Percentiles rank a stretch among this genome's conserved stretches.
Conservation (phyloP, 2,888 invertebrate genomes). For the Athalia rosae region DNA sequence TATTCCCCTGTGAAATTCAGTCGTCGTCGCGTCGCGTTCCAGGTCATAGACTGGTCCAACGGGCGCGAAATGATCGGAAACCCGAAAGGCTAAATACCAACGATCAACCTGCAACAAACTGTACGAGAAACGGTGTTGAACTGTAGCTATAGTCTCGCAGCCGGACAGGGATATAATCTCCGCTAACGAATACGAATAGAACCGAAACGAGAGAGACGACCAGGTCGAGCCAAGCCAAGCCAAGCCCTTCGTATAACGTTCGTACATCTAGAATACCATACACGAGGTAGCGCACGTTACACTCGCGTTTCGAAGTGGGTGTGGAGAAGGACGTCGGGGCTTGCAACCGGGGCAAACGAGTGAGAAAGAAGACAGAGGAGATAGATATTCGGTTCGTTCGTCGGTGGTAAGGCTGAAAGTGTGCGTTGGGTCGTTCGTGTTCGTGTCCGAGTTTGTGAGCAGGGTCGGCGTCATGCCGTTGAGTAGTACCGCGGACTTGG, state of each 20-base stretch:
- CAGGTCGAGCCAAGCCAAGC: conserved; percentile 15
- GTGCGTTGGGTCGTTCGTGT: background rate
- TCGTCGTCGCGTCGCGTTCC: conserved; percentile 8
- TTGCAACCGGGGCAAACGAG: conserved; percentile 5
- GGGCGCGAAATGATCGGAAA: background rate
- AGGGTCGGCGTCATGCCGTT: background rate
- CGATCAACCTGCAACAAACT: too few relatives aligned
- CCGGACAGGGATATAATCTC: too few relatives aligned
- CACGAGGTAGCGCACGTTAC: too few relatives aligned
- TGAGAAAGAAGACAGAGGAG: conserved; percentile 12
- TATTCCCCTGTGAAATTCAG: background rate
- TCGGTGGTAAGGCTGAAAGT: conserved; percentile 26
- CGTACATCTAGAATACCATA: background rate
- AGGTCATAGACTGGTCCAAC: too few relatives aligned
- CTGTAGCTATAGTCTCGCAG: too few relatives aligned
- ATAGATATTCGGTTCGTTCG: conserved; percentile 35
- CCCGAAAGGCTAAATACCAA: conserved; percentile 4
- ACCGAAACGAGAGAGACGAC: conserved; percentile 7
- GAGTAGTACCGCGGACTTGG: conserved; percentile 29
- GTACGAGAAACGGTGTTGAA: too few relatives aligned
- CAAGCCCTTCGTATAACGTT: conserved; percentile 34
- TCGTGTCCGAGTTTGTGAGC: conserved; percentile 2
- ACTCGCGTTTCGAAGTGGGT: background rate
- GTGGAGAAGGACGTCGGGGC: background rate
- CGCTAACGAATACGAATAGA: background rate